phyloP scores from a whole-genome alignment of 1,140 invertebrate genomes.

The Drosophila pectinifera region DNA sequence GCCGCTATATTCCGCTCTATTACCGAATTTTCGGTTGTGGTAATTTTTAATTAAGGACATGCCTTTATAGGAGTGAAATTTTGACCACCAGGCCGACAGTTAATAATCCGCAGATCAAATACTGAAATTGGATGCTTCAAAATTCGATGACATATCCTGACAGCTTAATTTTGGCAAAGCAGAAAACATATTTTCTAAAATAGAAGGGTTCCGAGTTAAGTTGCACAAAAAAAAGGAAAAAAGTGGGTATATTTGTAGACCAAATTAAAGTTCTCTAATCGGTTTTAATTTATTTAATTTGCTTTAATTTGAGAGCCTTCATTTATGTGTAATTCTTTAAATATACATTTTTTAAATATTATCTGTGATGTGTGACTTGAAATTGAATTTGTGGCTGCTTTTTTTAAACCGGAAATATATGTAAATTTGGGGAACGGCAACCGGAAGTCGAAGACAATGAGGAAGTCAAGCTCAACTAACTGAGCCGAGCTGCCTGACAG shows the following conservation, averaged over 20 bases:
- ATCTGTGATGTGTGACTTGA: too few species aligned
- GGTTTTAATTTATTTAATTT: too few species aligned
- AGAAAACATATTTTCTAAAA: background rate
- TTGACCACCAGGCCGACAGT: background rate
- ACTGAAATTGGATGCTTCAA: background rate
- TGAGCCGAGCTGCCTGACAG: constrained; percentile 15
- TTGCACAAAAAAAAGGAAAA: background rate
- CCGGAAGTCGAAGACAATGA: constrained; percentile 42
- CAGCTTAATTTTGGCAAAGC: background rate
- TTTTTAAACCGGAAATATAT: background rate
- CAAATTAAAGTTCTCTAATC: background rate
- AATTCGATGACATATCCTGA: background rate
- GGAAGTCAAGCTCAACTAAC: constrained; percentile 35
- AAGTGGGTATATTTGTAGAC: too few species aligned
- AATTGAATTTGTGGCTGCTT: constrained; percentile 42
- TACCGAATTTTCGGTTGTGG: constrained; percentile 18
- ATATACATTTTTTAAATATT: constrained; percentile 9
- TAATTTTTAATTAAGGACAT: constrained; percentile 9
- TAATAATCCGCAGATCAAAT: background rate
- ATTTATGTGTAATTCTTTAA: constrained; percentile 6
- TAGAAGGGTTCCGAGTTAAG: background rate
- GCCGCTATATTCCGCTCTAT: constrained; percentile 10
- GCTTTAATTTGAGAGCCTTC: background rate
- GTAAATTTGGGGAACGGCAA: constrained; percentile 5
- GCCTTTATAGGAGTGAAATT: background rate